These are phyloP conservation scores for Morphnarchus princeps DNA, from an alignment of 2,113 vertebrate genomes.

Conservation along the genomic window DNA sequence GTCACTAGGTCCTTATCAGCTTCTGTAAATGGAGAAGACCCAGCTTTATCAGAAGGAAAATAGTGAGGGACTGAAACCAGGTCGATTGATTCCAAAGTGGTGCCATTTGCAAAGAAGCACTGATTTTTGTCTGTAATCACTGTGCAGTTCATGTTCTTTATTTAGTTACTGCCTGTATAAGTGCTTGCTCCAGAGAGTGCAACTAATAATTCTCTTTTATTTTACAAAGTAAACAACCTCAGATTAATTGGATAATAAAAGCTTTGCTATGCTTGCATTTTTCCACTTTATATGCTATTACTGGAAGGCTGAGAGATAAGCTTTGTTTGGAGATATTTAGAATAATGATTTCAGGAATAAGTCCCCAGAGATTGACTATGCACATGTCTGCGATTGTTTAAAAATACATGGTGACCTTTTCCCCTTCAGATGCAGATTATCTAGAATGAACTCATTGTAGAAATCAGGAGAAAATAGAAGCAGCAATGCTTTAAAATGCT, in stretches of 20 bases:
- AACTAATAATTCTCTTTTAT: background rate
- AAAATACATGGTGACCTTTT: background rate
- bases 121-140: background rate
- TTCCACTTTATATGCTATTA: background rate
- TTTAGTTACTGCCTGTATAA: background rate
- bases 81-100: background rate
- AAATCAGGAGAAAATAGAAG: background rate
- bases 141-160: background rate
- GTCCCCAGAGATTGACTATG: background rate
- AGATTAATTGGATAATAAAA: constrained; percentile 43
- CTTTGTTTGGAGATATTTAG: background rate
- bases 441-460: background rate
- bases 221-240: background rate
- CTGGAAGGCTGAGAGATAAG: constrained; percentile 5
- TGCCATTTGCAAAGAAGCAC: background rate
- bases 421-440: background rate
- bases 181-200: background rate
- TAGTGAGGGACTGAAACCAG: background rate
- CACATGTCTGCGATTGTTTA: background rate
- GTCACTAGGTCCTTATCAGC: background rate
- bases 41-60: background rate
- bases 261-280: constrained; percentile 7
- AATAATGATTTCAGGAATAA: background rate
- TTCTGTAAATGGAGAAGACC: background rate
- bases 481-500: background rate